A percentile compares a stretch with the other conserved stretches of the same genome.
Evolutionary conservation across 2,113 vertebrate genomes (phyloP).

Genomic region (Delphinus delphis): DNA sequence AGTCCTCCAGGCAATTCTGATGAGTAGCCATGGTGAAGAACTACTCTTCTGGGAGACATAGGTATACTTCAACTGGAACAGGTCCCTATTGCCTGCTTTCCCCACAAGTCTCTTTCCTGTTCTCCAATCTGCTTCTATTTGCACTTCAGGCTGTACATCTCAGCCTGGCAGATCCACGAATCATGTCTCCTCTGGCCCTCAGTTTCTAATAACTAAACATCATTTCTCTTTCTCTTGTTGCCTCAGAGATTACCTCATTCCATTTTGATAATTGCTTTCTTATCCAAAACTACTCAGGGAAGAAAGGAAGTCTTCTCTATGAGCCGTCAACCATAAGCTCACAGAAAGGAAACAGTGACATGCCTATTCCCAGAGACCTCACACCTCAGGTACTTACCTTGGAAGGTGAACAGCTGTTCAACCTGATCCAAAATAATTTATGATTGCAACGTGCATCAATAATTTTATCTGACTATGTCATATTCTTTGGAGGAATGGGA

Average conservation of each 20-base stretch:
- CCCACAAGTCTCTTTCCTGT: background rate
- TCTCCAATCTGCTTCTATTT: background rate
- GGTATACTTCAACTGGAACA: background rate
- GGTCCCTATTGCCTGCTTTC: background rate
- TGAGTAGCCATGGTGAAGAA: background rate
- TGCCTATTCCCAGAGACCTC: background rate
- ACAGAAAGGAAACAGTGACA: background rate
- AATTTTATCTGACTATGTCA: conserved; percentile 17
- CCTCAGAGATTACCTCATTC: background rate
- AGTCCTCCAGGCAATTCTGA: background rate
- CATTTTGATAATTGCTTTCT: conserved; percentile 12
- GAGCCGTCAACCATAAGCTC: background rate
- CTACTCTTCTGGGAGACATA: background rate
- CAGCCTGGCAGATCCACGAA: background rate
- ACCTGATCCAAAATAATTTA: background rate
- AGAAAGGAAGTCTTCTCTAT: background rate
- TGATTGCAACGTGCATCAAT: background rate
- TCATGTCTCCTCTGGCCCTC: background rate
- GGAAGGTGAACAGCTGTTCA: background rate
- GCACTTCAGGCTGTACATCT: background rate
- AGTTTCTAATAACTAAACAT: background rate
- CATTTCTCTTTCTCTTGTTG: background rate
- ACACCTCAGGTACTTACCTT: background rate
- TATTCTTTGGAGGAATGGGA: background rate
- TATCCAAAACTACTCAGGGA: background rate